These are phyloP conservation scores for Hypocryptadius cinnamomeus DNA, from an alignment of 2,113 vertebrate genomes.

Conservation along the genomic window DNA sequence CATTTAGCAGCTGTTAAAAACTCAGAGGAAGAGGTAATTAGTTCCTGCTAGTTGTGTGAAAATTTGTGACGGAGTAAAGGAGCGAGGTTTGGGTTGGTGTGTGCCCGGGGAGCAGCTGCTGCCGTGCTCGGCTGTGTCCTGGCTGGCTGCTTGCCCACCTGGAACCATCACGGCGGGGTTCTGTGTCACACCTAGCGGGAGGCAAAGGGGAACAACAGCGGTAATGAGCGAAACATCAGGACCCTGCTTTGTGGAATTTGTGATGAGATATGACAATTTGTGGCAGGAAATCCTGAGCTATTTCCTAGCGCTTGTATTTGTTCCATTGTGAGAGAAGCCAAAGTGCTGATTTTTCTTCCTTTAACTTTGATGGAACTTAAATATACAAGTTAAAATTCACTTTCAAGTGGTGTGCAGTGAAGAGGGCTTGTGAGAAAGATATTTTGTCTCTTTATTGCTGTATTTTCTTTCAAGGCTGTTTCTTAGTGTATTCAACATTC, in stretches of 20 bases:
- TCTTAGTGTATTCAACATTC: neutral
- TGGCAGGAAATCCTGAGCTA: neutral
- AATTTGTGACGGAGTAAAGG: neutral
- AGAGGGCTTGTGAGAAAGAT: neutral
- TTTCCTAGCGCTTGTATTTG: neutral
- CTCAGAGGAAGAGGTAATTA: neutral
- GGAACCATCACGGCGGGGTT: rapidly evolving
- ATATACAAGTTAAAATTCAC: neutral
- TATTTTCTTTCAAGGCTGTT: neutral
- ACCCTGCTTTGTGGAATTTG: neutral
- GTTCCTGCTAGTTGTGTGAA: neutral
- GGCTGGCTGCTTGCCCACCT: neutral
- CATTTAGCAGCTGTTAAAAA: neutral
- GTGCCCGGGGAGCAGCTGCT: neutral
- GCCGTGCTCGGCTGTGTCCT: neutral
- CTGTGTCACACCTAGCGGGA: neutral
- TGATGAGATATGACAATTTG: neutral
- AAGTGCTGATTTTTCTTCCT: neutral
- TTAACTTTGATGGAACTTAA: neutral
- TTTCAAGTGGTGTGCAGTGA: neutral
- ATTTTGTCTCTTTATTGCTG: neutral
- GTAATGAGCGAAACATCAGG: rapidly evolving
- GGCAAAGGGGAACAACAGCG: neutral
- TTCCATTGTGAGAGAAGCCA: neutral
- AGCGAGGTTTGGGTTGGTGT: neutral